Percentiles rank a stretch among this genome's conserved stretches.
Evolutionary conservation across 2,888 invertebrate genomes (phyloP).

Genomic region (Epinotia nisella): DNA sequence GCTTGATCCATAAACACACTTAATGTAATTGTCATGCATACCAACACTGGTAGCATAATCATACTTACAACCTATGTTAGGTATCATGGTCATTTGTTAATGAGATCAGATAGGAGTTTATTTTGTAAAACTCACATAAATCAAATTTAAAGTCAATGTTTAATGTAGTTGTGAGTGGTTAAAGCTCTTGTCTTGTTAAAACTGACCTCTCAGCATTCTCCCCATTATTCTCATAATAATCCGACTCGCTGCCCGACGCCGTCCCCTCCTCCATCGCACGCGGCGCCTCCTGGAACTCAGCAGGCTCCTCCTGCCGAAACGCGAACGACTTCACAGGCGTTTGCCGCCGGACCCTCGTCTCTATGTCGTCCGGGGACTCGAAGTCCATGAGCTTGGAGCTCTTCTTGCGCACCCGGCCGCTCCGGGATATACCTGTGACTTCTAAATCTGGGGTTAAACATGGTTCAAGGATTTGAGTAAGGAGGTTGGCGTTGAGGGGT

Average conservation of each 20-base stretch:
- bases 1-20: too few relatives aligned
- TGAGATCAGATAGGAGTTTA: too few relatives aligned
- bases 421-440: slow-evolving; percentile 94
- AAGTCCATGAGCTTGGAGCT: slow-evolving; percentile 97
- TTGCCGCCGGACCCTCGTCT: slow-evolving; percentile 82
- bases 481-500: background rate
- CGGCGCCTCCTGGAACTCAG: slow-evolving; percentile 60
- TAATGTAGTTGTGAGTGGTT: too few relatives aligned
- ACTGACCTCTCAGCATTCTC: slow-evolving; percentile 76
- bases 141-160: too few relatives aligned
- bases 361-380: slow-evolving; percentile 95
- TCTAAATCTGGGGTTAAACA: slow-evolving; percentile 85
- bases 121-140: too few relatives aligned
- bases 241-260: slow-evolving; percentile 77
- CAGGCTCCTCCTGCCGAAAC: slow-evolving; percentile 63
- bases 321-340: slow-evolving; percentile 68
- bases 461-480: background rate
- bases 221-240: slow-evolving; percentile 76
- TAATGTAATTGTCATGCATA: too few relatives aligned
- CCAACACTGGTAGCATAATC: too few relatives aligned
- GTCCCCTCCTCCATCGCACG: slow-evolving; percentile 64
- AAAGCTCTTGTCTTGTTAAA: background rate
- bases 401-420: slow-evolving; percentile 96
- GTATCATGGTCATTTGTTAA: too few relatives aligned
- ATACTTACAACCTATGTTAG: too few relatives aligned